Evolutionary conservation across 2,888 invertebrate species (phyloP).

Genomic region (Drosophila anceps): DNA sequence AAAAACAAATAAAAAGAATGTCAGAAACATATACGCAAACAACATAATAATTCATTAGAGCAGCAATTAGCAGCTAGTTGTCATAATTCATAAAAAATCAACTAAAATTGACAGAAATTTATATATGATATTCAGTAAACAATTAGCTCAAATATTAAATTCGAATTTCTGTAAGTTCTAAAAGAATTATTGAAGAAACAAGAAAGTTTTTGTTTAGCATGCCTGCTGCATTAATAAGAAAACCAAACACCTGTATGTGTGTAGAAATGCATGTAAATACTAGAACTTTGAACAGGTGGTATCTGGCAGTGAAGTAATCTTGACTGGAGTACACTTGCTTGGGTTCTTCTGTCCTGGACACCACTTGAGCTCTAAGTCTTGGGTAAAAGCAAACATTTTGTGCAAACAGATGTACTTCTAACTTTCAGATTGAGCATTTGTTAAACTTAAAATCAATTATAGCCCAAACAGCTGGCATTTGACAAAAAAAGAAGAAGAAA

Average conservation of each 20-base stretch:
- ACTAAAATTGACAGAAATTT: background rate
- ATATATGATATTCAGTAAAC: background rate
- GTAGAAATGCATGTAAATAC: constrained; percentile 34
- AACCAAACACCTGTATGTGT: constrained; percentile 3
- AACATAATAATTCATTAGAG: constrained; percentile 20
- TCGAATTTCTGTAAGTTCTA: background rate
- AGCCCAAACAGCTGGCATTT: constrained; percentile 31
- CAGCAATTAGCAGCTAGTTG: constrained; percentile 8
- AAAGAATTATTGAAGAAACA: background rate
- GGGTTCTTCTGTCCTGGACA: constrained; percentile 18
- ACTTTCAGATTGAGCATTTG: constrained; percentile 14
- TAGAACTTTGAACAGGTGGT: constrained; percentile 23
- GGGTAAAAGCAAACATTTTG: constrained; percentile 20
- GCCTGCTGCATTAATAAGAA: background rate
- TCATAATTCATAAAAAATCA: background rate
- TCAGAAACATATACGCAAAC: constrained; percentile 3
- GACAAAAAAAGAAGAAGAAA: constrained; percentile 22
- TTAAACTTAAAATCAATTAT: constrained; percentile 26
- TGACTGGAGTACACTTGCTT: constrained; percentile 26
- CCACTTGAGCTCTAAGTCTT: constrained; percentile 16
- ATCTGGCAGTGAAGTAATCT: constrained; percentile 32
- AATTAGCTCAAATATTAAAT: background rate
- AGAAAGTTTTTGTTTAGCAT: background rate
- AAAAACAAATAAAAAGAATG: background rate
- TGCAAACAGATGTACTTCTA: background rate